Evolutionary conservation across 2,113 vertebrate genomes (phyloP).

Genomic region (Polypterus senegalus): DNA sequence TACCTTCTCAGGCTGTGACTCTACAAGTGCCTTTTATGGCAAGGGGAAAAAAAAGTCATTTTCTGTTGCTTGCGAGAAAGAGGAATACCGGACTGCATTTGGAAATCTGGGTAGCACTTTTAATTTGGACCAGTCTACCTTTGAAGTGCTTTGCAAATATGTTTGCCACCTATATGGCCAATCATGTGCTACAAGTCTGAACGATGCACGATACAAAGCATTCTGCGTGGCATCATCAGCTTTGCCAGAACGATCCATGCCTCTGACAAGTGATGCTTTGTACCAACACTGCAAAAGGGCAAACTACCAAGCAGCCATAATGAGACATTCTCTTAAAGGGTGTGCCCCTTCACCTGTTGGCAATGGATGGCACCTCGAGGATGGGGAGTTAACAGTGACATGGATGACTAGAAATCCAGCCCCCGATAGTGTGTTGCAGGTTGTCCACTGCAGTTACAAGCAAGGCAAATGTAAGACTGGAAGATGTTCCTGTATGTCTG

Average conservation of each 20-base stretch:
- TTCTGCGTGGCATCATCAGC: conserved; percentile 17
- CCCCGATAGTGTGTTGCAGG: conserved; percentile 21
- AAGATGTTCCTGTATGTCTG: no score
- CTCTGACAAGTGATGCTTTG: conserved; percentile 11
- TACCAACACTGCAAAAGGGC: conserved; percentile 20
- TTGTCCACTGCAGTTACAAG: conserved; percentile 20
- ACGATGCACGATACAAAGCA: conserved; percentile 16
- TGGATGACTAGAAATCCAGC: conserved; percentile 20
- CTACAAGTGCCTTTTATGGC: no score
- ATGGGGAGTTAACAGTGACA: conserved; percentile 18
- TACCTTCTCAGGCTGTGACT: no score
- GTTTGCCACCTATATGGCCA: no score
- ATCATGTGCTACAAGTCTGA: conserved; percentile 15
- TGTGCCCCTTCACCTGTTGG: conserved; percentile 7
- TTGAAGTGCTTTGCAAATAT: no score
- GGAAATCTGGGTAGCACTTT: no score
- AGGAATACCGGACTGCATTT: no score
- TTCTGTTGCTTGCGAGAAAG: no score
- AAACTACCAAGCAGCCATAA: conserved; percentile 21
- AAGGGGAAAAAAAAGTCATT: no score
- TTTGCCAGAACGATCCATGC: conserved; percentile 20
- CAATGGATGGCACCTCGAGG: conserved; percentile 19
- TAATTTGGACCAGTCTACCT: no score
- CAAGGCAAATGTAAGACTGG: conserved; percentile 18
- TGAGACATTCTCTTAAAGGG: conserved; percentile 6